A percentile compares a stretch with the other conserved stretches of the same genome.
These are phyloP conservation scores for Cheiracanthium punctorium DNA, from an alignment of 2,888 invertebrate genomes.

Conservation along the genomic window DNA sequence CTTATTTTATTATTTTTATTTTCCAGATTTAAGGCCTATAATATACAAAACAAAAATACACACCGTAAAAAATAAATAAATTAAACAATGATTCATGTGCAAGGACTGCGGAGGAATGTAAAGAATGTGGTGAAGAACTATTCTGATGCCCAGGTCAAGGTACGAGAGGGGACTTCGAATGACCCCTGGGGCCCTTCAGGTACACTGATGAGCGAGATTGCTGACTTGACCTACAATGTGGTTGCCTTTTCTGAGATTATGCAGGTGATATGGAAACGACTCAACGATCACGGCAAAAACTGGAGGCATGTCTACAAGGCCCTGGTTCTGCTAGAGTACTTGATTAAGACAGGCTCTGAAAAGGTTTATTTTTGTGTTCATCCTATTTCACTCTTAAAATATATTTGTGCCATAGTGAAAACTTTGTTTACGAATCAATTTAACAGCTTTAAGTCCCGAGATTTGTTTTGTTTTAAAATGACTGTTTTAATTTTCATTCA, in stretches of 20 bases:
- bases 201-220: conserved; percentile 99
- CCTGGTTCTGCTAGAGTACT: conserved; percentile 94
- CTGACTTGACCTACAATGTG: conserved; percentile 99
- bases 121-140: conserved; percentile 99
- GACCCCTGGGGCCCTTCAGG: conserved; percentile 99
- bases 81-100: conserved; percentile 85
- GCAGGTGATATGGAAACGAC: conserved; percentile 99
- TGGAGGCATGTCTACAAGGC: conserved; percentile 99
- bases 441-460: too few species aligned
- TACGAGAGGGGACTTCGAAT: conserved; percentile 99
- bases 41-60: too few species aligned
- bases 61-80: too few species aligned
- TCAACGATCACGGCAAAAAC: conserved; percentile 99
- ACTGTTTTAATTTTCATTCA: too few species aligned
- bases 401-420: too few species aligned
- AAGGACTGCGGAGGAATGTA: conserved; percentile 95
- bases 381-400: too few species aligned
- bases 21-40: too few species aligned
- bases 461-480: too few species aligned
- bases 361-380: too few species aligned
- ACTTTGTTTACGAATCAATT: too few species aligned
- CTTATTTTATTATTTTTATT: too few species aligned
- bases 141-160: conserved; percentile 99
- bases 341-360: conserved; percentile 98
- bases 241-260: conserved; percentile 99